Base-by-base conservation (phyloP, 2,888 invertebrate species). In the Thalpophila matura region DNA sequence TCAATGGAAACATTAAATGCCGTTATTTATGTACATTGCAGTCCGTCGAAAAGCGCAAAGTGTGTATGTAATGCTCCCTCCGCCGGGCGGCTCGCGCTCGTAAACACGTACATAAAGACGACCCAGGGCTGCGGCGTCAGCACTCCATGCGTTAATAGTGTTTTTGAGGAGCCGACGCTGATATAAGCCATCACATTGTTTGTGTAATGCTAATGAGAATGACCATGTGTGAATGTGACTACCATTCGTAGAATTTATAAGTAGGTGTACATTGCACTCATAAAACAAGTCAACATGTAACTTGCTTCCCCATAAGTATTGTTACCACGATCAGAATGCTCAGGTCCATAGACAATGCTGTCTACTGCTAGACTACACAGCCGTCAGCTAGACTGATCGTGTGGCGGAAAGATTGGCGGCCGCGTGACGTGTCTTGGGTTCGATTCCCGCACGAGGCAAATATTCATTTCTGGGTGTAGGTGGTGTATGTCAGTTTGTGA, bases 191-290 rank as follows among this genome's bases (percentile, higher is more conserved):
- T 9, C 10, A 14, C 24, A 18, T 18, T n/a, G n/a, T n/a, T 53
- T 33, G 18, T 26, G 9, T 10, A 27, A 18, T 14, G 14, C 9
- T 27, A 37, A 20, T 4, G 18, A n/a, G n/a, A n/a, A 24, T n/a
- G 10, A 20, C 3, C 24, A 12, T 24, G 16, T n/a, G n/a, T n/a
- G n/a, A n/a, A n/a, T n/a, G n/a, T 31, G 24, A 20, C 37, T 16
- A 20, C 9, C 35, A 16, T 12, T 33, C 14, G n/a, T 16, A n/a
- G 9, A n/a, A 43, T 1, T 0, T 29, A 14, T 1, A 18, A 18
- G 16, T n/a, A 35, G 6, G 1, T 35, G 35, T 35, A 2, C 72
- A 77, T 74, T 85, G 42, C n/a, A n/a, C n/a, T n/a, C n/a, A n/a
- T n/a, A n/a, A n/a, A n/a, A n/a, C n/a, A n/a, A n/a, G n/a, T n/a